Base-by-base conservation (phyloP, 1,140 invertebrate species). In the Antheraea pernyi region DNA sequence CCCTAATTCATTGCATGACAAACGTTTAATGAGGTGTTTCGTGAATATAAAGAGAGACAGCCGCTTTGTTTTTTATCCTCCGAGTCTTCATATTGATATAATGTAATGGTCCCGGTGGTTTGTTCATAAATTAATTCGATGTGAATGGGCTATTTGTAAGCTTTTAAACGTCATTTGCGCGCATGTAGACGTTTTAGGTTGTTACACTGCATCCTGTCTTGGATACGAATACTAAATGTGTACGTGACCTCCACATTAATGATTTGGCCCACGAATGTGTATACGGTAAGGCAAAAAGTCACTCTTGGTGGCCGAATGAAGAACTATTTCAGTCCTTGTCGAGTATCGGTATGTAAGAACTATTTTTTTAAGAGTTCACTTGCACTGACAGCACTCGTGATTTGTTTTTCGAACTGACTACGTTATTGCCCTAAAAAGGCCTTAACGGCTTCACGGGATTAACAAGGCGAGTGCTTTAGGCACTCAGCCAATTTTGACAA, bases 1-100 rank as follows among this genome's bases (percentile, higher is more conserved):
- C 61, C 61, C 61, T 63, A 63, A n/a, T 30, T 78, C 76, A 78
- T 82, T 78, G 78, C 77, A 80, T 70, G 74, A 80, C 75, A 80
- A 78, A 77, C 75, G 72, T 77, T 81, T 85, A 85, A 85, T 81
- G 78, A 84, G 78, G 73, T 81, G 75, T 80, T 80, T 70, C 71
- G 59, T 76, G 78, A 73, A 78, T 78, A 78, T 80, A 80, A 78
- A 80, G 70, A 72, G 53, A 75, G 71, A 75, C 75, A 75, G 62
- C 22, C 48, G 59, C 65, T 61, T 39, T 65, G 63, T 65, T 79
- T 71, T 30, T n/a, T 74, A 68, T 70, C 68, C 65, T 60, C 72
- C 69, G 63, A 65, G 67, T 74, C 74, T 77, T 70, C 70, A 69
- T 75, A 75, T 75, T 72, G 69, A 73, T 73, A 73, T 65, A 42